Base-by-base conservation (phyloP, 2,888 invertebrate genomes). In the Plutella xylostella region DNA sequence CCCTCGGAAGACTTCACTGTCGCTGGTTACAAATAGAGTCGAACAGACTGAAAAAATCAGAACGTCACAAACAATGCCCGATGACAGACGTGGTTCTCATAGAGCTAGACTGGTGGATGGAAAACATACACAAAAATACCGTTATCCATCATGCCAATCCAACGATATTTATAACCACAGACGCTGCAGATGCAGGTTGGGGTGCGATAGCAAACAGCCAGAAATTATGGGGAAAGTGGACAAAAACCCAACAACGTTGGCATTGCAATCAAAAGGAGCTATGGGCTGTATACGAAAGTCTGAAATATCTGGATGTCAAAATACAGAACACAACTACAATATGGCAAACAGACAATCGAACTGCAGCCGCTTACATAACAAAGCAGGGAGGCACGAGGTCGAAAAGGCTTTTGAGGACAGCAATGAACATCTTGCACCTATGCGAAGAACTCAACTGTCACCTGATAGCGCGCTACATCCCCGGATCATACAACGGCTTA, bases 401-500 rank as follows among this genome's bases (percentile, higher is more conserved):
- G 5, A 1, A 33, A n/a, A 25, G 9, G 12, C n/a, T 47, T 6
- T 37, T 45, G 6, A 19, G 31, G 15, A 30, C 31, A 18, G 3
- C 30, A 6, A 33, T 18, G 31, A 17, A 33, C 12, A 37, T 48
- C 12, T 17, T 48, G 9, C 4, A 20, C 3, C 14, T 39, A 12
- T n/a, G 20, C 4, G 19, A 43, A 15, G 5, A 14, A 14, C 37
- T 37, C 31, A 20, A 42, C 15, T 42, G 22, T 19, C 11, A 15
- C 15, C 15, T 48, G 18, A 35, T 37, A 25, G 35, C 43, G 2
- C 35, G 30, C 7, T 46, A 43, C 20, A 33, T 48, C 9, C 48
- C 48, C 4, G 46, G 46, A 20, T 17, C 31, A 2, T 48, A 40
- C 48, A 48, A 48, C 22, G 43, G 42, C 12, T n/a, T 46, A n/a